Base-by-base conservation (phyloP, 2,888 invertebrate species). In the Boloria euphrosyne region DNA sequence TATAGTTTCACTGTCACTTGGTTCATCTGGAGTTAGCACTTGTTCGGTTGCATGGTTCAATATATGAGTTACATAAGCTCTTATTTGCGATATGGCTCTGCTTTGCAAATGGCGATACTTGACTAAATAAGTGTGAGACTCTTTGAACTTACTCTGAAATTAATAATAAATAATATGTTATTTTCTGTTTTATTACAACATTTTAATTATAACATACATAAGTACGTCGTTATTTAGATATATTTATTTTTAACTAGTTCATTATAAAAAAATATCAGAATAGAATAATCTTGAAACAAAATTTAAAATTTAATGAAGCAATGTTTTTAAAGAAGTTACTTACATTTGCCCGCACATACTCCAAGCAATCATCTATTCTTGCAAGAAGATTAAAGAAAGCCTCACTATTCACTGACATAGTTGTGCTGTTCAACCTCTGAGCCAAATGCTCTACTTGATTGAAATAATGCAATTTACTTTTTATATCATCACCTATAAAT, bases 81-180 rank as follows among this genome's bases (percentile, higher is more conserved):
- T 95, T 55, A 98, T 95, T 63, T 97, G 91, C 0, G 94, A 94
- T 44, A 98, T 94, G 0, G 97, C 97, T 68, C 96, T 95, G 4
- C 95, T 94, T 73, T 98, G 93, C 67, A 98, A 95, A 78, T 98
- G 97, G 60, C 96, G 95, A 81, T 97, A 98, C 80, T 97, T 96
- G 0, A 96, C 95, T 72, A 95, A 91, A 82, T 97, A 99, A 0
- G 94, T 93, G 66, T 95, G 93, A 0, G 98, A 95, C 83, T 99
- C 98, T 83, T 97, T 98, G 86, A 96, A 98, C 67, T 94, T 95
- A 17, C 93, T 93, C 96, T 97, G 89, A 3, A 89, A 84, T 6
- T 47, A 43, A 43, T 13, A 7, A 13, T 47, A 16, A 6, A 13
- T 47, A 10, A 13, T 5, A n/a, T 18, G 44, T 62, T 6, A 50